These are phyloP conservation scores for Proterorhinus semilunaris DNA, from an alignment of 2,113 vertebrate genomes.

Conservation along the genomic window DNA sequence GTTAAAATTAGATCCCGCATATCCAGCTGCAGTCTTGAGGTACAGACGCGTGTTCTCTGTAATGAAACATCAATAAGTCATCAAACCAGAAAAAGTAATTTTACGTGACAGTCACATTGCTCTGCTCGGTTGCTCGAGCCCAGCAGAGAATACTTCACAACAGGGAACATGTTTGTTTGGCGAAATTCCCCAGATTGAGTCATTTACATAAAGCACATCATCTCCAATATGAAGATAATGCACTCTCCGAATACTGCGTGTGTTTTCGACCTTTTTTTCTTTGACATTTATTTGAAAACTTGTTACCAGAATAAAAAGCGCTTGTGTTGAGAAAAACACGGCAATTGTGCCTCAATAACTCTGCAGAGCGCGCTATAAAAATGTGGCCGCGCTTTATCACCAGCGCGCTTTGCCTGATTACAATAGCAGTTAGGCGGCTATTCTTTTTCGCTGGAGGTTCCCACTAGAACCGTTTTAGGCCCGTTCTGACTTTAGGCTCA, in stretches of 20 bases:
- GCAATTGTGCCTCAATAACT: background rate
- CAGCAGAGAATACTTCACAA: constrained; percentile 6
- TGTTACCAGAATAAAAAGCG: constrained; percentile 9
- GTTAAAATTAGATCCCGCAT: background rate
- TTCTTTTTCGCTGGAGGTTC: constrained; percentile 31
- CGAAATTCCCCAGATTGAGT: constrained; percentile 4
- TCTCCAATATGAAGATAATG: constrained; percentile 9
- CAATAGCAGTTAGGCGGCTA: constrained; percentile 9
- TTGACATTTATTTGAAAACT: constrained; percentile 25
- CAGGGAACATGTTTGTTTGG: constrained; percentile 6
- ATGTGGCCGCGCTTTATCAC: constrained; percentile 11
- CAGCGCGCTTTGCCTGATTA: constrained; percentile 28
- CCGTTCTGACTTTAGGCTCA: constrained; percentile 36
- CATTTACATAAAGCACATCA: constrained; percentile 12
- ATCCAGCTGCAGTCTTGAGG: background rate
- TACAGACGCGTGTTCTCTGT: constrained; percentile 18
- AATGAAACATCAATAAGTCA: constrained; percentile 46
- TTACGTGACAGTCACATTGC: constrained; percentile 15
- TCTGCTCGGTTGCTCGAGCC: constrained; percentile 20
- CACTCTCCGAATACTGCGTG: background rate
- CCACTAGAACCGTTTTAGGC: constrained; percentile 40
- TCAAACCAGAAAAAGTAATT: constrained; percentile 37
- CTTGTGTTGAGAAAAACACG: background rate
- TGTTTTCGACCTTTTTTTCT: constrained; percentile 13
- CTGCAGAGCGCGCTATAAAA: constrained; percentile 19